These are phyloP conservation scores for Venustaconcha ellipsiformis DNA, from an alignment of 1,140 invertebrate genomes.

Conservation along the genomic window DNA sequence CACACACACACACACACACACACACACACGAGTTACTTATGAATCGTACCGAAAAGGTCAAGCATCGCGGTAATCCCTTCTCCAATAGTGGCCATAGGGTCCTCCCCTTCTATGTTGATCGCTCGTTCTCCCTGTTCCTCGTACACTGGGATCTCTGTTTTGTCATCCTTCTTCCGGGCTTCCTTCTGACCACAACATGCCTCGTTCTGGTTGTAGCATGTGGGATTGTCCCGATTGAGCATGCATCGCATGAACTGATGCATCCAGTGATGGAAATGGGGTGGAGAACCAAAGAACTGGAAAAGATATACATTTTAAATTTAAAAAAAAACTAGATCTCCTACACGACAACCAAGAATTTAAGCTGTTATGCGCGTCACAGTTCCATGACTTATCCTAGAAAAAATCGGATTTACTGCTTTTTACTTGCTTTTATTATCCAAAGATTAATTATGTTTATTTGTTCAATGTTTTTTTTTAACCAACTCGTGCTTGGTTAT, in stretches of 20 bases:
- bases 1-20: too few relatives aligned
- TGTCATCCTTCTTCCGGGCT: conserved; percentile 12
- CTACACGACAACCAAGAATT: too few relatives aligned
- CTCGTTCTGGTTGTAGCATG: too few relatives aligned
- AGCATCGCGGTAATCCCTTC: conserved; percentile 70
- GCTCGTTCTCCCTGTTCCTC: conserved; percentile 10
- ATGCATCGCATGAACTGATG: conserved; percentile 53
- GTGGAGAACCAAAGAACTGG: conserved; percentile 48
- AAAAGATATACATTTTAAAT: neutral
- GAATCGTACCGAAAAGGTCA: conserved; percentile 68
- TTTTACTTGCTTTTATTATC: too few relatives aligned
- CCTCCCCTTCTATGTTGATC: conserved; percentile 28
- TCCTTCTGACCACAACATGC: neutral
- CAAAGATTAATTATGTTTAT: too few relatives aligned
- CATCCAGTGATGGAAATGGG: conserved; percentile 58
- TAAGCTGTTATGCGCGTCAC: too few relatives aligned
- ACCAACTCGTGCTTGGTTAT: too few relatives aligned
- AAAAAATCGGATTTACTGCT: too few relatives aligned
- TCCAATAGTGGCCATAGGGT: conserved; percentile 66
- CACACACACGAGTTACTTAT: too few relatives aligned
- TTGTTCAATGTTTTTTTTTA: too few relatives aligned
- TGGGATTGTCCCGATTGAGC: conserved; percentile 40
- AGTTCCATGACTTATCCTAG: too few relatives aligned
- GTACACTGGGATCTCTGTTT: conserved; percentile 25
- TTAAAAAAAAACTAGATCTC: too few relatives aligned